phyloP scores from a whole-genome alignment of 2,888 invertebrate species.

The Aricia artaxerxes region DNA sequence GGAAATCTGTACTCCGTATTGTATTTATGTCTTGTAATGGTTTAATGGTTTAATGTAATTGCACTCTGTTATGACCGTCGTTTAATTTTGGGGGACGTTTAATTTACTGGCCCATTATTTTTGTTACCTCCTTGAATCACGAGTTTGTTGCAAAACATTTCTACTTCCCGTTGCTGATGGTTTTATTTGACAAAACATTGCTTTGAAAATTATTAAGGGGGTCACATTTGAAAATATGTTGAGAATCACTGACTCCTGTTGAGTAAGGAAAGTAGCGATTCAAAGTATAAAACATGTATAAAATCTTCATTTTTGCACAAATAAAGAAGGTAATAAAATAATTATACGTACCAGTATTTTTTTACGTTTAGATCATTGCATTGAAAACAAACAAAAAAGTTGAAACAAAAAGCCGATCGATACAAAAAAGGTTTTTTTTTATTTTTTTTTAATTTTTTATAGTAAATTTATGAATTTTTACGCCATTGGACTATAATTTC shows the following conservation, averaged over 20 bases:
- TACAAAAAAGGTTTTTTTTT: too few relatives aligned
- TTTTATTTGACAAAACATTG: background rate
- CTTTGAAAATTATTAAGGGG: background rate
- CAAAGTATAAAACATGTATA: background rate
- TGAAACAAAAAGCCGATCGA: too few relatives aligned
- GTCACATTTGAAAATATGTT: background rate
- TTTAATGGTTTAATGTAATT: background rate
- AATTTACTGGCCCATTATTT: slow-evolving; percentile 3
- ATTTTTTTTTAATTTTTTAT: too few relatives aligned
- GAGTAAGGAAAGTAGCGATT: background rate
- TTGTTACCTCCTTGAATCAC: background rate
- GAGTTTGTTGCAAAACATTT: background rate
- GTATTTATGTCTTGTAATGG: slow-evolving; percentile 22
- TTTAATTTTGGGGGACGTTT: background rate
- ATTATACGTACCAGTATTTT: too few relatives aligned
- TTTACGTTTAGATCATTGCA: too few relatives aligned
- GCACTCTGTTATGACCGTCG: background rate
- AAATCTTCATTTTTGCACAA: background rate
- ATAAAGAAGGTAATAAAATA: background rate
- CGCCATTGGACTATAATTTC: background rate
- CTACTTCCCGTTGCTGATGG: background rate
- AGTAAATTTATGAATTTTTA: too few relatives aligned
- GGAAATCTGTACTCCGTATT: background rate
- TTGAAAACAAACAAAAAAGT: too few relatives aligned
- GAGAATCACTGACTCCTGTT: background rate